Evolutionary conservation across 2,797 vertebrate genomes (phyloP).

Genomic region (Dallia pectoralis): DNA sequence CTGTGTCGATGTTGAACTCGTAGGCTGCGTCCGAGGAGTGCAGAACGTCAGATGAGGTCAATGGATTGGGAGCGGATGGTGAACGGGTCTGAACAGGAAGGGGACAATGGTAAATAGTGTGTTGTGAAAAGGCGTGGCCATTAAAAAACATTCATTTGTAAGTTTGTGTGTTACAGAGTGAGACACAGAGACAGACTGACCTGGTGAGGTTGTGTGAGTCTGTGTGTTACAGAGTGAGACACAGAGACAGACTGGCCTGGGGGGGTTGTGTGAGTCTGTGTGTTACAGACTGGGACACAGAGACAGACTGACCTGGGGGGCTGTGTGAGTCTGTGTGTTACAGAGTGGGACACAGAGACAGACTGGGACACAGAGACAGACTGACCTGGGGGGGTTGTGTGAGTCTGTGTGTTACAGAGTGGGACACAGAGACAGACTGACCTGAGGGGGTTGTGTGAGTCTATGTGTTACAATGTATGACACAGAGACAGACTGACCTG

Average conservation of each 20-base stretch:
- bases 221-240: background rate
- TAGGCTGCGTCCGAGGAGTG: constrained; percentile 9
- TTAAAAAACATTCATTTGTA: background rate
- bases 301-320: background rate
- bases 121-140: constrained; percentile 11
- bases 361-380: background rate
- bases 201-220: background rate
- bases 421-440: background rate
- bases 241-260: background rate
- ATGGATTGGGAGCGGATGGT: background rate
- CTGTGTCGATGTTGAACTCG: constrained; percentile 50
- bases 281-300: background rate
- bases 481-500: background rate
- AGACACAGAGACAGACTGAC: background rate
- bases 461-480: background rate
- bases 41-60: background rate
- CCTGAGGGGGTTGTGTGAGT: no score
- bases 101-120: background rate
- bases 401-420: no score
- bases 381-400: background rate
- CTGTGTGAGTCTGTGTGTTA: background rate
- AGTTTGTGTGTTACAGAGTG: background rate
- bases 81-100: constrained; percentile 11
- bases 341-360: no score
- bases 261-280: background rate